Evolutionary conservation across 1,140 invertebrate species (phyloP).

Genomic region (Bombus cullumanus): DNA sequence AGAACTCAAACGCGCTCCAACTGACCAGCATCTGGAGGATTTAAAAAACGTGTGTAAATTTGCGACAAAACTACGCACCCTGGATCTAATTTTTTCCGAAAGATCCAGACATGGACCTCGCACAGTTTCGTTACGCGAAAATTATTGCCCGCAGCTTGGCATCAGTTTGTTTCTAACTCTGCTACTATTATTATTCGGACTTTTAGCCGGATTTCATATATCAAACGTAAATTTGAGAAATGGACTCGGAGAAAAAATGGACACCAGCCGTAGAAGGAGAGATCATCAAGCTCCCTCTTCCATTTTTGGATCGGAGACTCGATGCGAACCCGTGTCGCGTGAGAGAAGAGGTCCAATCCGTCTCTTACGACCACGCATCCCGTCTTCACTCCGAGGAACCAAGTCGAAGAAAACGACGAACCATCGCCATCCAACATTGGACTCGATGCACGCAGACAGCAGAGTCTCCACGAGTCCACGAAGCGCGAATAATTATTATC

Average conservation of each 20-base stretch:
- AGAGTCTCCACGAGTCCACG: not conserved
- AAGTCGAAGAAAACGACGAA: not conserved
- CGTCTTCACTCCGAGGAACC: not conserved
- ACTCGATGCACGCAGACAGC: not conserved
- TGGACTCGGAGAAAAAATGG: not conserved
- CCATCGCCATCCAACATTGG: not conserved
- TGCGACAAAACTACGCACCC: not conserved
- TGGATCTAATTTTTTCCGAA: constrained; percentile 6
- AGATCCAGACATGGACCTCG: not conserved
- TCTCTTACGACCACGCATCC: constrained; percentile 16
- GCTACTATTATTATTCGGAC: not conserved
- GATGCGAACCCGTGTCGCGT: not conserved
- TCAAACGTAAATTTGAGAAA: not conserved
- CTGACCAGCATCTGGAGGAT: constrained; percentile 19
- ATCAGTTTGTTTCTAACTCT: not conserved
- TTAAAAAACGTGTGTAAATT: constrained; percentile 37
- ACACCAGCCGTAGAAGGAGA: not conserved
- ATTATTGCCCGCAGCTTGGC: not conserved
- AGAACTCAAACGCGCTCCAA: not conserved
- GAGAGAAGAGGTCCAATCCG: not conserved
- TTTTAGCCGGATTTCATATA: not conserved
- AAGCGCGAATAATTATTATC: constrained; percentile 53
- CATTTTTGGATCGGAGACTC: constrained; percentile 8
- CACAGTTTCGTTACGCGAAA: not conserved
- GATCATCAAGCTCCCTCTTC: not conserved